phyloP scores from a whole-genome alignment of 1,140 invertebrate genomes.

The Caerostris extrusa region DNA sequence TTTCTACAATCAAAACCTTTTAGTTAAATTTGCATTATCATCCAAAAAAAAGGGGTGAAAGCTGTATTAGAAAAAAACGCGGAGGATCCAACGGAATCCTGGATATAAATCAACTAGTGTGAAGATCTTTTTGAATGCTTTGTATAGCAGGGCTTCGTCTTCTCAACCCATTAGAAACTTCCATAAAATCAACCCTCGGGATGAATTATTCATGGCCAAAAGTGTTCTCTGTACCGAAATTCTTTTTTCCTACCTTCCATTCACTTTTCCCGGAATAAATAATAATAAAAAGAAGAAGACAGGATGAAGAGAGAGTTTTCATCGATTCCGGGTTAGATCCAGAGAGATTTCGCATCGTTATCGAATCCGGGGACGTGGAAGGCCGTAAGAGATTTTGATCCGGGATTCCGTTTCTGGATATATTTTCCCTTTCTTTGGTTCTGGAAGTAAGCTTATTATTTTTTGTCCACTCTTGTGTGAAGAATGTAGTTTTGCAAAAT shows the following conservation, averaged over 20 bases:
- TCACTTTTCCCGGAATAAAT: constrained; percentile 26
- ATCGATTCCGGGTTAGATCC: constrained; percentile 19
- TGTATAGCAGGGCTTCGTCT: not conserved
- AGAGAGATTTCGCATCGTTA: constrained; percentile 36
- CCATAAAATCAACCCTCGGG: constrained; percentile 47
- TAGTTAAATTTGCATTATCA: constrained; percentile 38
- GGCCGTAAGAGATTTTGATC: constrained; percentile 23
- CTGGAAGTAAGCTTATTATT: not conserved
- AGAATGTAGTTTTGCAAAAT: too few species aligned
- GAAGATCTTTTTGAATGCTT: not conserved
- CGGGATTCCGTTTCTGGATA: not conserved
- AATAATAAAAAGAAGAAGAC: not conserved
- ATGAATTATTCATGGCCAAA: constrained; percentile 59
- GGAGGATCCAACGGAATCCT: not conserved
- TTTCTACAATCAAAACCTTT: not conserved
- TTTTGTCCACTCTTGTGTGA: not conserved
- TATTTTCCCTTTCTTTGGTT: not conserved
- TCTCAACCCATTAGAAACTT: constrained; percentile 47
- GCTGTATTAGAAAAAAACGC: not conserved
- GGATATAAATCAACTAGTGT: constrained; percentile 52
- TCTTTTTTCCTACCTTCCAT: constrained; percentile 29
- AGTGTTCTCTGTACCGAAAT: constrained; percentile 34
- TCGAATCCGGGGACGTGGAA: not conserved
- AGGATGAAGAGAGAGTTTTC: not conserved
- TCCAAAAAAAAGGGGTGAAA: not conserved